Evolutionary conservation across 2,113 vertebrate species (phyloP).

Genomic region (Oriolus oriolus): DNA sequence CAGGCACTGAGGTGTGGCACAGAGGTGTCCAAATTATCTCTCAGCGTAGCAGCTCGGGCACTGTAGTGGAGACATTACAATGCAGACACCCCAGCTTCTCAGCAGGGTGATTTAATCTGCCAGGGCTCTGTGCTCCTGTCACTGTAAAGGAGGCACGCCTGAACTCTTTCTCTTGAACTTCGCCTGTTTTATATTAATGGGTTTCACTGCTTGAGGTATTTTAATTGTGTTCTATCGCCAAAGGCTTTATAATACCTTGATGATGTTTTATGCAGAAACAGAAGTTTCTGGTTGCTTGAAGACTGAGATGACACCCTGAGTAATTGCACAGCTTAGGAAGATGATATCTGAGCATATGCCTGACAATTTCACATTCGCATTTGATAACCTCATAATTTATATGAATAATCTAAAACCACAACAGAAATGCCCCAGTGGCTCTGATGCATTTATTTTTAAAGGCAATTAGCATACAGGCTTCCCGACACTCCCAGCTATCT

Average conservation of each 20-base stretch:
- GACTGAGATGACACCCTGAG: constrained; percentile 53
- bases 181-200: constrained; percentile 23
- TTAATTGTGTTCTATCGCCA: constrained; percentile 42
- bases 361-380: not conserved
- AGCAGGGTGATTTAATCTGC: not conserved
- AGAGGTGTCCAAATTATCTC: not conserved
- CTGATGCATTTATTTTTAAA: constrained; percentile 23
- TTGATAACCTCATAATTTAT: constrained; percentile 43
- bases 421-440: constrained; percentile 23
- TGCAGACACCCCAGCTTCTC: not conserved
- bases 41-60: accelerated
- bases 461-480: constrained; percentile 26
- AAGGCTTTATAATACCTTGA: constrained; percentile 47
- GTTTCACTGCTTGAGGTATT: constrained; percentile 43
- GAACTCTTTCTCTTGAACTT: not conserved
- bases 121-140: not conserved
- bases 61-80: not conserved
- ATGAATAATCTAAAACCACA: constrained; percentile 12
- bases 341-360: constrained; percentile 40
- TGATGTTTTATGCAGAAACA: constrained; percentile 11
- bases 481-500: not conserved
- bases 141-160: not conserved
- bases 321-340: constrained; percentile 58
- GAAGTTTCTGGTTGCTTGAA: constrained; percentile 40
- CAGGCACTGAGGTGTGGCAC: not conserved